These are phyloP conservation scores for Amblyopsis hoosieri DNA, from an alignment of 2,797 vertebrate genomes.

Conservation along the genomic window DNA sequence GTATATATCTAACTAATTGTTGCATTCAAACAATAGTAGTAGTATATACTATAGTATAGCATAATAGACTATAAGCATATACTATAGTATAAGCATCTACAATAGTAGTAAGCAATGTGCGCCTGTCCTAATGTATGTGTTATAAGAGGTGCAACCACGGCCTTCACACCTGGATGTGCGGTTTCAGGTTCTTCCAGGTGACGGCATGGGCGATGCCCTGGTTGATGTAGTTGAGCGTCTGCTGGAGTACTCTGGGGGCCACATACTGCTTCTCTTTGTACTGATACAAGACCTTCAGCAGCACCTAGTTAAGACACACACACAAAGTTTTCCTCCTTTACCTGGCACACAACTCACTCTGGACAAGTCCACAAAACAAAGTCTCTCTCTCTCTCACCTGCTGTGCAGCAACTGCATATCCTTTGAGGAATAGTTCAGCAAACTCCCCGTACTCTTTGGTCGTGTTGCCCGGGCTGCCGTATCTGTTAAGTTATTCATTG, in stretches of 20 bases:
- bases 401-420: constrained; percentile 94
- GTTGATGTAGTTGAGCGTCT: constrained; percentile 98
- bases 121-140: background rate
- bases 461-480: constrained; percentile 98
- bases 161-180: constrained; percentile 91
- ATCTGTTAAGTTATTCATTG: constrained; percentile 69
- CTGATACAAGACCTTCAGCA: constrained; percentile 97
- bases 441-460: constrained; percentile 99
- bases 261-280: constrained; percentile 98
- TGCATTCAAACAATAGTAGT: background rate
- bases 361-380: background rate
- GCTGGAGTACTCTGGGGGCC: constrained; percentile 96
- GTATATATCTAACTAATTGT: too few species aligned
- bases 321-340: background rate
- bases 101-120: background rate
- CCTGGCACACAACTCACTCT: background rate
- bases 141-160: background rate
- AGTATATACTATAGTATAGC: background rate
- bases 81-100: too few species aligned
- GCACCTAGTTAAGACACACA: constrained; percentile 79
- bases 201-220: constrained; percentile 97
- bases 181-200: constrained; percentile 98
- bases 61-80: too few species aligned
- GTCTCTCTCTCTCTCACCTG: constrained; percentile 77
- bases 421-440: constrained; percentile 98